phyloP scores from a whole-genome alignment of 2,888 invertebrate genomes.

The Synergus gifuensis region DNA sequence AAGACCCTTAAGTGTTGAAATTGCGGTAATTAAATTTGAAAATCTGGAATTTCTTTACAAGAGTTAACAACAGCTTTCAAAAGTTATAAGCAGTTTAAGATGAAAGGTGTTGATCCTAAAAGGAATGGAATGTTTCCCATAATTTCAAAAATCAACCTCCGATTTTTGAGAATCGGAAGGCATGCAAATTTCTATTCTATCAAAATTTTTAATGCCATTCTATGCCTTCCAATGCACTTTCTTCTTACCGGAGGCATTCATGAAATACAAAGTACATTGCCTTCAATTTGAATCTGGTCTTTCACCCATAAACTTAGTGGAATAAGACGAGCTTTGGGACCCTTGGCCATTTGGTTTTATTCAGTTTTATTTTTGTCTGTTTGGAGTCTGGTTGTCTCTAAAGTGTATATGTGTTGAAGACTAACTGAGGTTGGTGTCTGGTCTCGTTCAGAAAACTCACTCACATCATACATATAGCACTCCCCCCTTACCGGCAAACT shows the following conservation, averaged over 20 bases:
- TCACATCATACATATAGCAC: background rate
- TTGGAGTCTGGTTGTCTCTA: conserved; percentile 33
- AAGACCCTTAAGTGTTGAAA: too few species aligned
- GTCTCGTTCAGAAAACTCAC: conserved; percentile 14
- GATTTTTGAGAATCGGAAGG: too few species aligned
- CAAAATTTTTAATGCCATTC: too few species aligned
- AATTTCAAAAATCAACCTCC: too few species aligned
- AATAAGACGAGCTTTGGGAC: background rate
- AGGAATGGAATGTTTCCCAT: too few species aligned
- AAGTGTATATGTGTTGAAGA: conserved; percentile 13
- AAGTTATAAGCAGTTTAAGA: too few species aligned
- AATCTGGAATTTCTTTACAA: too few species aligned
- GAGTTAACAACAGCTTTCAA: too few species aligned
- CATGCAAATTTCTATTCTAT: too few species aligned
- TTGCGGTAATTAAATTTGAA: too few species aligned
- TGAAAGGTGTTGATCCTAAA: too few species aligned
- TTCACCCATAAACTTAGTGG: conserved; percentile 3
- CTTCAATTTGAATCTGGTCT: conserved; percentile 38
- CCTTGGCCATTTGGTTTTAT: background rate
- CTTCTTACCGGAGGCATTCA: background rate
- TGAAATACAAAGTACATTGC: conserved; percentile 22
- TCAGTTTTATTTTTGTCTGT: conserved; percentile 23
- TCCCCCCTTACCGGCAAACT: background rate
- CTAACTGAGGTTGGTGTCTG: background rate
- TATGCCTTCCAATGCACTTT: too few species aligned